These are phyloP conservation scores for Nephrotoma appendiculata DNA, from an alignment of 2,888 invertebrate genomes.

Conservation along the genomic window DNA sequence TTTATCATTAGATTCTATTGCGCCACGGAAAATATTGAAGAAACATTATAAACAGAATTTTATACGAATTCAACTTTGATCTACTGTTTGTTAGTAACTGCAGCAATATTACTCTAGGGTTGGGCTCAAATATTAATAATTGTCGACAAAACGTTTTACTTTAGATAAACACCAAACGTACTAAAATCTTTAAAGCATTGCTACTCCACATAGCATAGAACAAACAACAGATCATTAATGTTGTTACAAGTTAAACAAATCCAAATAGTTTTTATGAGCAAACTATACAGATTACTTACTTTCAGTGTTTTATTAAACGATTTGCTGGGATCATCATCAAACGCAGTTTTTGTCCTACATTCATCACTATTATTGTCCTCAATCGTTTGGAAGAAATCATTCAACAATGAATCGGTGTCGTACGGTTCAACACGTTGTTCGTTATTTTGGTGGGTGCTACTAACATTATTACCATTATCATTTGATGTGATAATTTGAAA, in stretches of 20 bases:
- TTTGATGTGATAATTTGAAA: not conserved
- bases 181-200: not conserved
- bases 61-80: too few species aligned
- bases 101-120: too few species aligned
- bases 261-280: not conserved
- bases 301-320: not conserved
- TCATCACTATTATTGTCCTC: not conserved
- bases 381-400: slow-evolving; percentile 31
- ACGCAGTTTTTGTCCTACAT: not conserved
- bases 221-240: not conserved
- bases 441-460: not conserved
- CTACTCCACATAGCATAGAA: not conserved
- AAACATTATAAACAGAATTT: too few species aligned
- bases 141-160: too few species aligned
- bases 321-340: not conserved
- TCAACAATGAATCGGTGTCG: slow-evolving; percentile 30
- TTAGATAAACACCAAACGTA: too few species aligned
- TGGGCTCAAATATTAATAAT: too few species aligned
- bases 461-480: not conserved
- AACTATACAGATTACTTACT: not conserved
- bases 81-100: too few species aligned
- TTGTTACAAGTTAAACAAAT: not conserved
- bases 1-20: too few species aligned
- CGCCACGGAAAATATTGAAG: too few species aligned
- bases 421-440: not conserved